phyloP scores from a whole-genome alignment of 2,888 invertebrate species.

The Rhogogaster chlorosoma region DNA sequence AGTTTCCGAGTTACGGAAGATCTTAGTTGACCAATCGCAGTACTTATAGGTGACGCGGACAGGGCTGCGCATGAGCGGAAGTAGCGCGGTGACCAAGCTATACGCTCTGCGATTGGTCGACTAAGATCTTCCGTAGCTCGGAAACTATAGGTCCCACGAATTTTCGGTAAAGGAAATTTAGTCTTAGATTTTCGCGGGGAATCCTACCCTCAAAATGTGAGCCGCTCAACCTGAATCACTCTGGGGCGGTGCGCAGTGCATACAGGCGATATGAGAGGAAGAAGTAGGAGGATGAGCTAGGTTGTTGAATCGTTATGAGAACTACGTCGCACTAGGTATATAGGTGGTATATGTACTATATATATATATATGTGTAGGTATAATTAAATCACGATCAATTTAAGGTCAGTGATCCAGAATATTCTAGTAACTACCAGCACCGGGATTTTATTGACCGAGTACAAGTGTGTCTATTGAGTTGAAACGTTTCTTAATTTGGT shows the following conservation, averaged over 20 bases:
- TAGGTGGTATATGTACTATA: neutral
- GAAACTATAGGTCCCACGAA: too few relatives aligned
- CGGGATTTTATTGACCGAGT: constrained; percentile 24
- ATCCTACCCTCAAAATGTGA: too few relatives aligned
- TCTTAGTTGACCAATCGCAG: too few relatives aligned
- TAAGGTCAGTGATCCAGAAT: constrained; percentile 46
- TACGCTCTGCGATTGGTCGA: too few relatives aligned
- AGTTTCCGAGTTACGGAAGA: too few relatives aligned
- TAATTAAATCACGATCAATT: constrained; percentile 49
- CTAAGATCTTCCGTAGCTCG: too few relatives aligned
- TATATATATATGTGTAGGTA: neutral
- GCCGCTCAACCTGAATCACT: neutral
- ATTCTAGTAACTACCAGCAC: neutral
- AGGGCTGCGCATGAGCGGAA: too few relatives aligned
- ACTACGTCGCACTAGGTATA: neutral
- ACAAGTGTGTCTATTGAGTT: constrained; percentile 7
- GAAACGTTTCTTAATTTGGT: constrained; percentile 9
- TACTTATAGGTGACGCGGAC: too few relatives aligned
- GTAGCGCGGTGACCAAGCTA: too few relatives aligned
- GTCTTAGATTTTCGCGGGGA: too few relatives aligned
- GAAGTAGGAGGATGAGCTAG: neutral
- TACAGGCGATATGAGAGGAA: neutral
- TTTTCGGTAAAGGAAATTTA: too few relatives aligned
- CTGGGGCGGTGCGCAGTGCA: neutral
- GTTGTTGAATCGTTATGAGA: neutral